Conservation (phyloP, 1,140 invertebrate genomes). For the Panagrolaimus sp. region DNA sequence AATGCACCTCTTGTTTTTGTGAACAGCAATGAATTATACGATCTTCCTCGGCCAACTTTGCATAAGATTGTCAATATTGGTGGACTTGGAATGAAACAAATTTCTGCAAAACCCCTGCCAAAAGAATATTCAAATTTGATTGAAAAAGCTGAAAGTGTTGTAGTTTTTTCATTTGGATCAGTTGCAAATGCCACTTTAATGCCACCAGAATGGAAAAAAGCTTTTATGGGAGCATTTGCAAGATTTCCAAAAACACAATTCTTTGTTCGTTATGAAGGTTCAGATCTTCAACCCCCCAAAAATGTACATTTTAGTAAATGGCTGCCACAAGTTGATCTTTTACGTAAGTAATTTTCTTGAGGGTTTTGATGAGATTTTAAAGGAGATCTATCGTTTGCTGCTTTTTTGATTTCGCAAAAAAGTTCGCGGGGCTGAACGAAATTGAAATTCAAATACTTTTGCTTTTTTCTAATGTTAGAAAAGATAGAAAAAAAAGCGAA, state of each 20-base stretch:
- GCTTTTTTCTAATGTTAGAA: too few species aligned
- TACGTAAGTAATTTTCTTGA: too few species aligned
- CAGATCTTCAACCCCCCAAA: neutral
- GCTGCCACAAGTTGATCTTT: constrained; percentile 15
- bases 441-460: too few species aligned
- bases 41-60: constrained; percentile 13
- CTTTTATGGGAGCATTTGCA: constrained; percentile 23
- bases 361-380: too few species aligned
- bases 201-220: constrained; percentile 7
- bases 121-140: constrained; percentile 6
- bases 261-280: constrained; percentile 27
- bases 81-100: constrained; percentile 15
- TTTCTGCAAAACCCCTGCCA: neutral
- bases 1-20: constrained; percentile 9
- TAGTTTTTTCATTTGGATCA: constrained; percentile 13
- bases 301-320: constrained; percentile 7
- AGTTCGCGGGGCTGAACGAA: too few species aligned
- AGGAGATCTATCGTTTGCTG: too few species aligned
- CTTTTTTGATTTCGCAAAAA: too few species aligned
- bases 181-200: constrained; percentile 15
- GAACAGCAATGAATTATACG: constrained; percentile 18
- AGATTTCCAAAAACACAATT: constrained; percentile 31
- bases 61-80: constrained; percentile 20
- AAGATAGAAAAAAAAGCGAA: too few species aligned
- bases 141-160: constrained; percentile 1